Evolutionary conservation across 2,888 invertebrate species (phyloP).

Genomic region (Dichetophora obliterata): DNA sequence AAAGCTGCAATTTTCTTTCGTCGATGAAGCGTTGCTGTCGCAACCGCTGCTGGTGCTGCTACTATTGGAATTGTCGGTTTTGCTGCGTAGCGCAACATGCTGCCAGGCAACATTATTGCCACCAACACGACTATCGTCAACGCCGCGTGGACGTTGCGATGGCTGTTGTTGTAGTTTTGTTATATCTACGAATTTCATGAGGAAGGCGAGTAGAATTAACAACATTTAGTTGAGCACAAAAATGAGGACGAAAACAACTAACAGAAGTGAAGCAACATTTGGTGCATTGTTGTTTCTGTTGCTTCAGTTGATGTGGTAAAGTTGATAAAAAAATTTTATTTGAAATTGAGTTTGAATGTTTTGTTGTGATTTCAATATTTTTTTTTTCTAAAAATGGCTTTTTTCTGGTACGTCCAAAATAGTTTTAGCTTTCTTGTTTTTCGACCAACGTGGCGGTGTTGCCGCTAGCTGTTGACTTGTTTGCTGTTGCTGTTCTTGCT

Average conservation of each 20-base stretch:
- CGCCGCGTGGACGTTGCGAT: conserved; percentile 1
- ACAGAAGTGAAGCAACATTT: conserved; percentile 32
- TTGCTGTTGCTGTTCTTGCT: conserved; percentile 26
- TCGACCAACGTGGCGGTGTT: conserved; percentile 57
- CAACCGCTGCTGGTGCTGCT: conserved; percentile 66
- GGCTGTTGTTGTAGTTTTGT: conserved; percentile 63
- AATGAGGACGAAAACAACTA: conserved; percentile 9
- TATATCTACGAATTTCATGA: conserved; percentile 70
- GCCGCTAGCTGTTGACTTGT: conserved; percentile 33
- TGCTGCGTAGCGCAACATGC: conserved; percentile 55
- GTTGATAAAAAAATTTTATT: background rate
- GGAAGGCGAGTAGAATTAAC: conserved; percentile 68
- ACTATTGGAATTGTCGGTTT: conserved; percentile 51
- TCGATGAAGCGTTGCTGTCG: conserved; percentile 61
- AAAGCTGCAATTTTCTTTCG: conserved; percentile 60
- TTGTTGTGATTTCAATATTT: conserved; percentile 29
- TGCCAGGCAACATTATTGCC: conserved; percentile 55
- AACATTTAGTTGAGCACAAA: conserved; percentile 66
- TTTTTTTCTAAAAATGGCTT: conserved; percentile 6
- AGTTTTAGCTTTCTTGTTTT: conserved; percentile 42
- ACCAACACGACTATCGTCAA: conserved; percentile 49
- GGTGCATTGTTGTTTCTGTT: conserved; percentile 46
- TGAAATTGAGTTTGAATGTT: conserved; percentile 23
- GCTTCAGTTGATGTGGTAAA: background rate
- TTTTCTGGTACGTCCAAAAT: background rate